Evolutionary conservation across 2,888 invertebrate genomes (phyloP).

Genomic region (Drosophila sordidapex): DNA sequence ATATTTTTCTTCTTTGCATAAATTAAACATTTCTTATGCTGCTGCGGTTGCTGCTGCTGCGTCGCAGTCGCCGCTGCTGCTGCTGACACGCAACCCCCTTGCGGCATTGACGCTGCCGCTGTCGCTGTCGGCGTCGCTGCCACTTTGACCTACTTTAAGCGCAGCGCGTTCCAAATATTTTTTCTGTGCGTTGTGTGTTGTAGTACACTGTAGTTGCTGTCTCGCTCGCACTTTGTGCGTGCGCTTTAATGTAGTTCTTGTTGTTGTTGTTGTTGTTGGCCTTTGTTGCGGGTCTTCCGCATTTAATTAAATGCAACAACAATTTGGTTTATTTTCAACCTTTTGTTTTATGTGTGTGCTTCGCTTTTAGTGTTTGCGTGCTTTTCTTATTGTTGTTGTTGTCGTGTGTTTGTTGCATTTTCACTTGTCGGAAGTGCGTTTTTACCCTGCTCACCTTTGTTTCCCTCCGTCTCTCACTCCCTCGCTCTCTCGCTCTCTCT

Average conservation of each 20-base stretch:
- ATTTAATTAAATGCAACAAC: conserved; percentile 81
- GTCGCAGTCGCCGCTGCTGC: conserved; percentile 46
- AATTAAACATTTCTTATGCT: conserved; percentile 65
- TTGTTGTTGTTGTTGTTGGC: conserved; percentile 27
- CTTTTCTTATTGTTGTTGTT: conserved; percentile 16
- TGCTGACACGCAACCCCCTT: conserved; percentile 68
- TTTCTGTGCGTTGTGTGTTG: conserved; percentile 43
- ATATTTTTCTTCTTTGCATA: conserved; percentile 63
- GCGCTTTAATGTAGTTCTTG: conserved; percentile 66
- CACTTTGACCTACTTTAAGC: conserved; percentile 78
- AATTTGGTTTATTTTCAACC: conserved; percentile 49
- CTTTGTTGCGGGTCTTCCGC: conserved; percentile 68
- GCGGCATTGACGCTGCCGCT: conserved; percentile 31
- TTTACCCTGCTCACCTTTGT: conserved; percentile 30
- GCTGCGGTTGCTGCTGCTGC: conserved; percentile 34
- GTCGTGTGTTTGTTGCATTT: conserved; percentile 59
- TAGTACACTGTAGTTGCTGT: conserved; percentile 29
- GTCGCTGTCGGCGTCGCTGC: conserved; percentile 58
- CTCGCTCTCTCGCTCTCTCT: conserved; percentile 12
- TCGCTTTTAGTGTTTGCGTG: conserved; percentile 19
- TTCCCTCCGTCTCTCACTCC: conserved; percentile 7
- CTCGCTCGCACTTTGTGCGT: conserved; percentile 53
- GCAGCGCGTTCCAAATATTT: conserved; percentile 77
- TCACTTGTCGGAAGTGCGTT: conserved; percentile 74
- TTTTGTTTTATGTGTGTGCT: conserved; percentile 55